These are phyloP conservation scores for Chaetogeoica ovagalla DNA, from an alignment of 2,888 invertebrate species.

Conservation along the genomic window DNA sequence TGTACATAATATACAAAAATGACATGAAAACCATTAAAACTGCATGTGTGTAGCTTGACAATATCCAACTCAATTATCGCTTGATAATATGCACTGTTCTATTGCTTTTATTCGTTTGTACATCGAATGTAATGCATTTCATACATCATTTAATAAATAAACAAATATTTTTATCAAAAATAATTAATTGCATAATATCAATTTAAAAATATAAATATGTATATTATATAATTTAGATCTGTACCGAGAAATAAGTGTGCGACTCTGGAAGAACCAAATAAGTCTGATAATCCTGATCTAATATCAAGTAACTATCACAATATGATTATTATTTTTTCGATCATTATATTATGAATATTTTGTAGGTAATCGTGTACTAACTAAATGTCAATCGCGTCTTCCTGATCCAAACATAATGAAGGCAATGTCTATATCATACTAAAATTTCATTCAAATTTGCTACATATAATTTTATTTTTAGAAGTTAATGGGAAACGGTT, in stretches of 20 bases:
- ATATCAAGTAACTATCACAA: conserved; percentile 19
- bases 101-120: conserved; percentile 26
- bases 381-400: conserved; percentile 8
- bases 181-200: too few species aligned
- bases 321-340: neutral
- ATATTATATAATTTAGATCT: conserved; percentile 27
- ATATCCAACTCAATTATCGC: conserved; percentile 16
- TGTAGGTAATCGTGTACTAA: conserved; percentile 10
- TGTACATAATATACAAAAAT: conserved; percentile 23
- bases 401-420: conserved; percentile 37
- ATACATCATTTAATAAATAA: neutral
- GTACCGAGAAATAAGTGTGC: conserved; percentile 20
- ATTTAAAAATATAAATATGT: conserved; percentile 1
- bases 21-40: neutral
- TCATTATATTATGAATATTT: neutral
- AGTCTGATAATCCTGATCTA: conserved; percentile 11
- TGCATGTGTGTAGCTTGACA: conserved; percentile 36
- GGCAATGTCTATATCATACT: neutral
- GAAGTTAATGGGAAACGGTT: conserved; percentile 44
- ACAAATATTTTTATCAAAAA: too few species aligned
- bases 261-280: conserved; percentile 19
- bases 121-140: neutral
- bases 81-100: conserved; percentile 19
- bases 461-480: conserved; percentile 6
- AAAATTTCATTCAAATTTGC: neutral